Conservation (phyloP, 2,888 invertebrate genomes). For the Dryomyza anilis region DNA sequence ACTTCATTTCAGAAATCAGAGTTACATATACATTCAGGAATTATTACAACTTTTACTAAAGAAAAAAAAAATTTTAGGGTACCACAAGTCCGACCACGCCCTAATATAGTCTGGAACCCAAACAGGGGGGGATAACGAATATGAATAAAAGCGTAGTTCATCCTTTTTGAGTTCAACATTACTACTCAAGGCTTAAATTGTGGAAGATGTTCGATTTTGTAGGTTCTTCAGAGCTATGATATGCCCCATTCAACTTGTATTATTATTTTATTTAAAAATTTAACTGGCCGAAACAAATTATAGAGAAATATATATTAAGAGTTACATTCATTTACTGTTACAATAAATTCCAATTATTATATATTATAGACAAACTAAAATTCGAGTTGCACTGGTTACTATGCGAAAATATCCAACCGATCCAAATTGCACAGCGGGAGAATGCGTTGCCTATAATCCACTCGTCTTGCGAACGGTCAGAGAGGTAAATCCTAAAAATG, state of each 20-base stretch:
- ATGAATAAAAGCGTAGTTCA: neutral
- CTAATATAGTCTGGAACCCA: too few species aligned
- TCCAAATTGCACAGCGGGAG: slow-evolving; percentile 29
- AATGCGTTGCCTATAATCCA: slow-evolving; percentile 39
- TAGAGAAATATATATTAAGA: neutral
- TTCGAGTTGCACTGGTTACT: slow-evolving; percentile 48
- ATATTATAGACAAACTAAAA: slow-evolving; percentile 44
- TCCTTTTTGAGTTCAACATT: neutral
- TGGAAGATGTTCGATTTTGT: neutral
- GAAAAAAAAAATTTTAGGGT: too few species aligned
- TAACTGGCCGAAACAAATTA: neutral
- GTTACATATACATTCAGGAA: too few species aligned
- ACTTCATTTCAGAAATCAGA: too few species aligned
- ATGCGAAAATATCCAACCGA: slow-evolving; percentile 47
- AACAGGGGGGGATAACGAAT: too few species aligned
- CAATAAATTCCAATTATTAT: neutral
- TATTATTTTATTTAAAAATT: neutral
- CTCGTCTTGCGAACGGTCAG: slow-evolving; percentile 46
- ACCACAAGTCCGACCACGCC: too few species aligned
- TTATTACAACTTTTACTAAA: too few species aligned
- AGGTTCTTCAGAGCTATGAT: too few species aligned
- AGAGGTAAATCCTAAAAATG: slow-evolving; percentile 42
- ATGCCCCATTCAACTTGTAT: neutral
- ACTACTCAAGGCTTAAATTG: neutral
- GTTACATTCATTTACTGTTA: neutral